These are phyloP conservation scores for Agrochola lota DNA, from an alignment of 2,888 invertebrate species.

Conservation along the genomic window DNA sequence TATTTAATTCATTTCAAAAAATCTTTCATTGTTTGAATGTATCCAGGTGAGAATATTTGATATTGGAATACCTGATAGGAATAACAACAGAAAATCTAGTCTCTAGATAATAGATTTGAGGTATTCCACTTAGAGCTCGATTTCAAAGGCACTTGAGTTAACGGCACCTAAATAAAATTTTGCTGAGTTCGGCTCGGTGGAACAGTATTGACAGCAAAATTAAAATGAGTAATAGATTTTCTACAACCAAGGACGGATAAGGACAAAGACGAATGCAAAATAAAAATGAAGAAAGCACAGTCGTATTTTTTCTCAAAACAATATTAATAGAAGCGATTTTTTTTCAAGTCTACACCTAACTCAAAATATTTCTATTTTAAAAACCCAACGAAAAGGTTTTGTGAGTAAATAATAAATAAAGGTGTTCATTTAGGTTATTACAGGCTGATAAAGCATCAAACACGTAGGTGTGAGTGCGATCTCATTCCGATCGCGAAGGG, in stretches of 20 bases:
- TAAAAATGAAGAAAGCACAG: not conserved
- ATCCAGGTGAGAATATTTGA: not conserved
- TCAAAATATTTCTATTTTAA: constrained; percentile 12
- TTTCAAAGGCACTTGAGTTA: not conserved
- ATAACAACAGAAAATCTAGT: not conserved
- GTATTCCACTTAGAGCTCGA: not conserved
- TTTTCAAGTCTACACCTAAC: not conserved
- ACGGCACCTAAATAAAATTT: not conserved
- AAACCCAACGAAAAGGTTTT: not conserved
- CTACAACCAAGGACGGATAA: too few relatives aligned
- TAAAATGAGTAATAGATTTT: not conserved
- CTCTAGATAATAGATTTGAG: not conserved
- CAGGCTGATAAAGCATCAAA: constrained; percentile 18
- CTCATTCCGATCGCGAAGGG: constrained; percentile 45
- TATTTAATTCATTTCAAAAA: not conserved
- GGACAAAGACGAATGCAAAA: not conserved
- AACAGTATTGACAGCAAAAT: not conserved
- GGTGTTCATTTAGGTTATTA: constrained; percentile 23
- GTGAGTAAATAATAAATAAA: constrained; percentile 24
- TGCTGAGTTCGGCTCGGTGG: not conserved
- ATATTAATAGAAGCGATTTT: not conserved
- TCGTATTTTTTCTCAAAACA: not conserved
- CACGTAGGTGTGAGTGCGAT: constrained; percentile 31
- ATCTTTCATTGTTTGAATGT: constrained; percentile 3
- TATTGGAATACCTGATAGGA: not conserved